These are phyloP conservation scores for Erpobdella octoculata DNA, from an alignment of 2,888 invertebrate species.

Conservation along the genomic window DNA sequence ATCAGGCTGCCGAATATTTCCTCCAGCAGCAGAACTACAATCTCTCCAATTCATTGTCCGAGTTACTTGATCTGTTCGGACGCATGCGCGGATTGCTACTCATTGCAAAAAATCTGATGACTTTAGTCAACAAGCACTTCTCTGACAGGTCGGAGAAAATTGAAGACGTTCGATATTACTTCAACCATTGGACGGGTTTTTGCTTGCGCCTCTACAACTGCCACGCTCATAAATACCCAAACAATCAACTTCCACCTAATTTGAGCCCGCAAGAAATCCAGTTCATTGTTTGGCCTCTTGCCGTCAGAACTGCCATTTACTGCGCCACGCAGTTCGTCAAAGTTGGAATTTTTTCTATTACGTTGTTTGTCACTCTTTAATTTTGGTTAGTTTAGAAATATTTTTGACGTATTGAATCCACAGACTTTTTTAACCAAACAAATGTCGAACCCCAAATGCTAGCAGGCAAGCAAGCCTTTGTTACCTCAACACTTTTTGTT, in stretches of 20 bases:
- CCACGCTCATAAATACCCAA: constrained; percentile 17
- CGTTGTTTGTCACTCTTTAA: neutral
- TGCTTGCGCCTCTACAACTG: constrained; percentile 14
- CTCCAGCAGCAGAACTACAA: neutral
- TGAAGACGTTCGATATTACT: constrained; percentile 16
- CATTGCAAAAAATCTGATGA: constrained; percentile 5
- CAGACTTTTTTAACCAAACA: too few species aligned
- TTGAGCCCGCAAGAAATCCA: neutral
- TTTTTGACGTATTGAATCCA: too few species aligned
- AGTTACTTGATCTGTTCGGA: constrained; percentile 23
- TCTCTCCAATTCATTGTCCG: neutral
- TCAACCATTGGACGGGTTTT: constrained; percentile 19
- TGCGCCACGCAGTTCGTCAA: constrained; percentile 22
- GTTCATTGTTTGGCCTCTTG: constrained; percentile 22
- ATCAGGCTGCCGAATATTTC: neutral
- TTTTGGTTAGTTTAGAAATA: neutral
- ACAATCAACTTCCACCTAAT: constrained; percentile 4
- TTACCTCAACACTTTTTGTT: too few species aligned
- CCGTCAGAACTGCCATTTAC: constrained; percentile 22
- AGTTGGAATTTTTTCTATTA: neutral
- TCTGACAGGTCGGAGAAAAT: constrained; percentile 11
- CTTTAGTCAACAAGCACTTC: neutral
- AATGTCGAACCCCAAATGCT: too few species aligned
- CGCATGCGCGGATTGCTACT: neutral
- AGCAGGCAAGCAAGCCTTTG: too few species aligned